phyloP scores from a whole-genome alignment of 2,888 invertebrate species.

The Aspidapion aeneum region DNA sequence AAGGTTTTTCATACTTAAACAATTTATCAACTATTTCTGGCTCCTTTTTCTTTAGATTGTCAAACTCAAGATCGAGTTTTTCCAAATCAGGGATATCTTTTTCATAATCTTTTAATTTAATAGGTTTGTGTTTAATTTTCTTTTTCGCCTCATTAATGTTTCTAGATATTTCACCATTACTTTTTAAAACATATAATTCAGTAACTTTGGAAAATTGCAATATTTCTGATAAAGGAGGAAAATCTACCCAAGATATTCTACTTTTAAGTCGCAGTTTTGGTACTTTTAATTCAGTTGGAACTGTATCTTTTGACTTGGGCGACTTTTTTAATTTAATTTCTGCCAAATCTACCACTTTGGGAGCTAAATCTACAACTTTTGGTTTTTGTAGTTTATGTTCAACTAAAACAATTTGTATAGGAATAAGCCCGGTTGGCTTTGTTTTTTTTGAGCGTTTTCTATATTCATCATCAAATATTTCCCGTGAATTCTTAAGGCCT shows the following conservation, averaged over 20 bases:
- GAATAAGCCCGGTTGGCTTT: conserved; percentile 33
- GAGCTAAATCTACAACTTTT: conserved; percentile 43
- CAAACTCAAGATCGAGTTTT: conserved; percentile 48
- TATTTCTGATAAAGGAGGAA: conserved; percentile 42
- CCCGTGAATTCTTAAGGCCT: conserved; percentile 28
- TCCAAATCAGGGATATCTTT: conserved; percentile 46
- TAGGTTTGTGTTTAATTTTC: conserved; percentile 41
- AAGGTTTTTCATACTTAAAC: conserved; percentile 38
- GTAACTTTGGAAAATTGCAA: conserved; percentile 40
- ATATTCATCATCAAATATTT: conserved; percentile 31
- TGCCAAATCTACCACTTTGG: conserved; percentile 56
- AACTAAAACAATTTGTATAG: conserved; percentile 30
- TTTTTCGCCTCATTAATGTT: conserved; percentile 51
- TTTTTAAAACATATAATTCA: conserved; percentile 39
- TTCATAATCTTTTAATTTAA: conserved; percentile 42
- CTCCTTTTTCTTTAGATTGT: conserved; percentile 43
- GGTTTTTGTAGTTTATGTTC: conserved; percentile 45
- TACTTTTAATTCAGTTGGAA: conserved; percentile 40
- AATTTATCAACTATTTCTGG: conserved; percentile 47
- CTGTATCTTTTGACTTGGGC: conserved; percentile 31
- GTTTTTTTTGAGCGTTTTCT: conserved; percentile 39
- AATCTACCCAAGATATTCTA: conserved; percentile 56
- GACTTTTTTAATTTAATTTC: conserved; percentile 58
- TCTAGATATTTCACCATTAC: conserved; percentile 49
- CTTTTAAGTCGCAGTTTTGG: conserved; percentile 70